These are phyloP conservation scores for Spizella passerina DNA, from an alignment of 2,797 vertebrate genomes.

Conservation along the genomic window DNA sequence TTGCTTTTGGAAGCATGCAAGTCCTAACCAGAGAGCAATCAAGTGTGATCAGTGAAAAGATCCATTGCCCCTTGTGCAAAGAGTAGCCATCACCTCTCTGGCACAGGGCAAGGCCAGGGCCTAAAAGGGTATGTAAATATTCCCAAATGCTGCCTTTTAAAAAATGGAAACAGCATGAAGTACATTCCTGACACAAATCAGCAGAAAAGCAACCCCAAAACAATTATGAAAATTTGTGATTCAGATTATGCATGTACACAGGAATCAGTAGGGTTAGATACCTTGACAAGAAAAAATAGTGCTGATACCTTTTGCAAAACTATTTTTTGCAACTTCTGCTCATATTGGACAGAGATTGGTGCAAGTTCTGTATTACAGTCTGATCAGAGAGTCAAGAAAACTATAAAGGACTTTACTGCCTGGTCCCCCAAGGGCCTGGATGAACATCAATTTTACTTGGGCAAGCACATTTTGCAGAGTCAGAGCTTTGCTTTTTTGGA, in stretches of 20 bases:
- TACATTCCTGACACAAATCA: not conserved
- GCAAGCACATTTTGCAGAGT: not conserved
- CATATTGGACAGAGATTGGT: not conserved
- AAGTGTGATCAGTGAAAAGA: not conserved
- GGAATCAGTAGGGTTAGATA: not conserved
- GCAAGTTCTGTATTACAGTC: not conserved
- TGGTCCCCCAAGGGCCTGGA: not conserved
- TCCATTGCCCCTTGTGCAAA: not conserved
- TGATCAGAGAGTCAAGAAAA: not conserved
- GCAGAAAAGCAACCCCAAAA: not conserved
- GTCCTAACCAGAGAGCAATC: not conserved
- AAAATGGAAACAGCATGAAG: not conserved
- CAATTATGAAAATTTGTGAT: not conserved
- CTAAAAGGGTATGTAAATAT: not conserved
- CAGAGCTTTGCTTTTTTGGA: not conserved
- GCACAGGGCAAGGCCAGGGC: not conserved
- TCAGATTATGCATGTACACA: not conserved
- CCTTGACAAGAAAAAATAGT: not conserved
- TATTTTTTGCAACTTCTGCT: not conserved
- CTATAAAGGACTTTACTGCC: not conserved
- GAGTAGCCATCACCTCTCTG: not conserved
- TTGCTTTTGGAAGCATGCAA: not conserved
- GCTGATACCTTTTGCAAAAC: not conserved
- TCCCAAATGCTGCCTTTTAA: not conserved
- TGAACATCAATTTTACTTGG: not conserved